phyloP scores from a whole-genome alignment of 1,140 invertebrate species.

The Nebria ingens region DNA sequence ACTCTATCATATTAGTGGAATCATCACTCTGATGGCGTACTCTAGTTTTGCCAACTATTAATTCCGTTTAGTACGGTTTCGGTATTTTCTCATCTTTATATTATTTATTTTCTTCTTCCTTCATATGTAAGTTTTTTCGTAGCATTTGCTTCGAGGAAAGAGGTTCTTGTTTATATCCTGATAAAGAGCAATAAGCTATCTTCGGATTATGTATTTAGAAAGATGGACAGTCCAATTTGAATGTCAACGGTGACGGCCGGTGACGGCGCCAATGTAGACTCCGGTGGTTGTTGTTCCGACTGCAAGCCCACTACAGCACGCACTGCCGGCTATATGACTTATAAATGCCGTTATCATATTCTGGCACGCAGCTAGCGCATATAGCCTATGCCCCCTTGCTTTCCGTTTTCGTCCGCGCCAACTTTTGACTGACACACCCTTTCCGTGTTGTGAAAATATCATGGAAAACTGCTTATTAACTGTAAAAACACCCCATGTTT shows the following conservation, averaged over 20 bases:
- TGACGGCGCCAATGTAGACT: background rate
- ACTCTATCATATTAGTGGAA: too few relatives aligned
- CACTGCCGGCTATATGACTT: too few relatives aligned
- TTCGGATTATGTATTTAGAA: background rate
- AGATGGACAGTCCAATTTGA: background rate
- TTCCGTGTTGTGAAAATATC: slow-evolving; percentile 7
- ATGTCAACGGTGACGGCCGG: background rate
- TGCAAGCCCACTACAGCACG: background rate
- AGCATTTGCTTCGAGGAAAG: background rate
- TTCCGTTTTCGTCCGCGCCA: background rate
- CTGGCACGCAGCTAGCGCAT: background rate
- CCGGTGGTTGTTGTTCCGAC: background rate
- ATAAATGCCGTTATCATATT: slow-evolving; percentile 1
- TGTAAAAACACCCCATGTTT: slow-evolving; percentile 1
- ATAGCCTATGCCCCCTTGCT: background rate
- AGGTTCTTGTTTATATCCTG: background rate
- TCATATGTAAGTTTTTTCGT: background rate
- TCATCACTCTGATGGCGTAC: too few relatives aligned
- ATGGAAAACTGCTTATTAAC: slow-evolving; percentile 8
- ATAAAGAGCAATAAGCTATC: background rate
- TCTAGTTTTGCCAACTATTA: too few relatives aligned
- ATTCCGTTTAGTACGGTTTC: background rate
- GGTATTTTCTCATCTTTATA: background rate
- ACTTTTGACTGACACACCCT: slow-evolving; percentile 6
- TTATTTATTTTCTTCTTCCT: background rate